These are phyloP conservation scores for Tribolium castaneum DNA, from an alignment of 1,140 invertebrate genomes.

Conservation along the genomic window DNA sequence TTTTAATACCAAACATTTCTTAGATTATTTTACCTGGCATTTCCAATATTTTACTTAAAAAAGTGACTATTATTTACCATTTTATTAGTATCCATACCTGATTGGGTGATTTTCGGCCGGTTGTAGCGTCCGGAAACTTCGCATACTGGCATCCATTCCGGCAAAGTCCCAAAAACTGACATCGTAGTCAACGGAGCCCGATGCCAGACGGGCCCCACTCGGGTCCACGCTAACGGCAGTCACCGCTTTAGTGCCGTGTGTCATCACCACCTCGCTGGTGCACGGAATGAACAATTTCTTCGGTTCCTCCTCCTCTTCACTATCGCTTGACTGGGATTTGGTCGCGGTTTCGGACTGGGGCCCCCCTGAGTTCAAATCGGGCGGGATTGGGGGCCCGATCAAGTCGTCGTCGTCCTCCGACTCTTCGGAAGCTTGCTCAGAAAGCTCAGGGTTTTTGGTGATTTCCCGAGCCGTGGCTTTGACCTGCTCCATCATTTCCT, in stretches of 20 bases:
- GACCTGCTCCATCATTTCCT: constrained; percentile 67
- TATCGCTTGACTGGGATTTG: constrained; percentile 59
- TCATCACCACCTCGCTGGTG: constrained; percentile 83
- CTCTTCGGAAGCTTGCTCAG: constrained; percentile 51
- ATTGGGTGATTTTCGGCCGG: constrained; percentile 98
- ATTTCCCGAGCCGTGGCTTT: constrained; percentile 65
- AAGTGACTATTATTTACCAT: no score
- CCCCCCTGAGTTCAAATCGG: constrained; percentile 39
- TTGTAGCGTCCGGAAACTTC: constrained; percentile 90
- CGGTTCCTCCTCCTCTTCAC: constrained; percentile 67
- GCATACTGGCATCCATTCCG: constrained; percentile 93
- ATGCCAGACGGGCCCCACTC: constrained; percentile 90
- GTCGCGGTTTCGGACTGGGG: not conserved
- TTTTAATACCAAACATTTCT: no score
- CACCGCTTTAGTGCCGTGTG: constrained; percentile 87
- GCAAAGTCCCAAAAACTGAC: constrained; percentile 98
- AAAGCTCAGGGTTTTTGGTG: constrained; percentile 52
- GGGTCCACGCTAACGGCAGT: constrained; percentile 91
- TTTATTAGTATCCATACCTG: constrained; percentile 61
- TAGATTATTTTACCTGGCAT: no score
- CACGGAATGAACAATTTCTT: constrained; percentile 77
- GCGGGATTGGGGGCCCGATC: constrained; percentile 72
- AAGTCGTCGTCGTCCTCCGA: constrained; percentile 65
- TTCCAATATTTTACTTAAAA: no score
- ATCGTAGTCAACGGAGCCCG: constrained; percentile 94